Evolutionary conservation across 2,797 vertebrate genomes (phyloP), one percentile per base, ranked within the genome.

Genomic region (Neomorphus geoffroyi): DNA sequence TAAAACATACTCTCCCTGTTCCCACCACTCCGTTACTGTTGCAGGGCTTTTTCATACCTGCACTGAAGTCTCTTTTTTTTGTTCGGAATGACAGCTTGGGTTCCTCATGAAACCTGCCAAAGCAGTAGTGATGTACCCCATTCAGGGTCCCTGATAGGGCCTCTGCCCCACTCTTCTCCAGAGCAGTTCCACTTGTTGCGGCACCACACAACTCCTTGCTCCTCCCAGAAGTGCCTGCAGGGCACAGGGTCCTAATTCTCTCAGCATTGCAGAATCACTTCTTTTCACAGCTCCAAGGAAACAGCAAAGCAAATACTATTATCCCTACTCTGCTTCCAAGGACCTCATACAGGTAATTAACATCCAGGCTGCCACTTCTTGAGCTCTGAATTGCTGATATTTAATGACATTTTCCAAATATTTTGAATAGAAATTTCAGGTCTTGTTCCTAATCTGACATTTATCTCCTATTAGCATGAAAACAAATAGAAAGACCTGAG

Each of bases 391-490:
- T 79, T 73, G 66, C 54, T 96, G 96, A 75, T 93, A 94, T 94
- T 95, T 95, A 86, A 77, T 84, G 92, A 92, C 77, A 96, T 97
- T 95, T 92, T 92, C 67, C 89, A 96, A 96, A 96, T 93, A 95
- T 93, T 97, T 97, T 97, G 91, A 96, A 92, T 92, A 95, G 87
- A 93, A 93, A 91, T 95, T 93, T 95, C 91, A 95, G 77, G 70
- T 91, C 84, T 91, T 65, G 65, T 96, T 96, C 92, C 91, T 94
- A 92, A 93, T 96, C 95, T 92, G 94, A 94, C 95, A 96, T 96
- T 94, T 94, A 78, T 96, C 96, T 97, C 95, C 93, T 89, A 95
- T 97, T 94, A 94, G 86, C 86, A 64, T 70, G 64, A 95, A 97
- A 96, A 95, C 86, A 95, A 96, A 95, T 67, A 85, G 57, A 96